Evolutionary conservation across 2,113 vertebrate genomes (phyloP).

Genomic region (Sceloporus undulatus): DNA sequence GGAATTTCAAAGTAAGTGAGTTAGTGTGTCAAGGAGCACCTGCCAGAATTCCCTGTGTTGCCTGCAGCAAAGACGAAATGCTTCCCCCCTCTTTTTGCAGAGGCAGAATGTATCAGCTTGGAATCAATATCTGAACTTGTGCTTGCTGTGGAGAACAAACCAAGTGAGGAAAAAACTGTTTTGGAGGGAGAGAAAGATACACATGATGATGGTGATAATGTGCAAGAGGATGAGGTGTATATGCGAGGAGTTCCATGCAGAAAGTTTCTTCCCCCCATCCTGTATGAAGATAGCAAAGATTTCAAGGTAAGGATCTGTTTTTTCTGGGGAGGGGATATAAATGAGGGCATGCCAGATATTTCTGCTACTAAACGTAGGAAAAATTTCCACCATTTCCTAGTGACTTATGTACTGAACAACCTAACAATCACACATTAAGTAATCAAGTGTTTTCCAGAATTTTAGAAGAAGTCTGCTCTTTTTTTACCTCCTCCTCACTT

Average conservation of each 20-base stretch:
- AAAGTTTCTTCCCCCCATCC: constrained; percentile 43
- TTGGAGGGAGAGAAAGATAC: constrained; percentile 17
- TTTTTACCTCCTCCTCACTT: too few relatives aligned
- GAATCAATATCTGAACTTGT: neutral
- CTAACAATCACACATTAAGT: neutral
- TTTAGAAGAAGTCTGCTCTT: neutral
- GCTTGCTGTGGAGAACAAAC: constrained; percentile 5
- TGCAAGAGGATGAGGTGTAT: constrained; percentile 21
- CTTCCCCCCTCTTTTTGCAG: constrained; percentile 37
- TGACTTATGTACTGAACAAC: too few relatives aligned
- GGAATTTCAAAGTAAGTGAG: neutral
- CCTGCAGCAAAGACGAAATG: constrained; percentile 1
- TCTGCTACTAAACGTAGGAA: neutral
- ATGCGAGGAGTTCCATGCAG: neutral
- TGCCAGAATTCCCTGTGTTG: neutral
- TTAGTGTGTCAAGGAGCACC: neutral
- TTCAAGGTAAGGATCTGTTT: constrained; percentile 72
- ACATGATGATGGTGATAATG: neutral
- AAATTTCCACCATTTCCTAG: neutral
- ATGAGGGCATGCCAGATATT: neutral
- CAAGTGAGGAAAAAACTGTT: neutral
- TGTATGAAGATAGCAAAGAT: constrained; percentile 70
- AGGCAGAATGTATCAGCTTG: constrained; percentile 8
- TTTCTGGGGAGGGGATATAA: neutral
- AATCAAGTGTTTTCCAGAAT: neutral